These are phyloP conservation scores for Drosophila mojavensis DNA, from an alignment of 1,140 invertebrate genomes.

Conservation along the genomic window DNA sequence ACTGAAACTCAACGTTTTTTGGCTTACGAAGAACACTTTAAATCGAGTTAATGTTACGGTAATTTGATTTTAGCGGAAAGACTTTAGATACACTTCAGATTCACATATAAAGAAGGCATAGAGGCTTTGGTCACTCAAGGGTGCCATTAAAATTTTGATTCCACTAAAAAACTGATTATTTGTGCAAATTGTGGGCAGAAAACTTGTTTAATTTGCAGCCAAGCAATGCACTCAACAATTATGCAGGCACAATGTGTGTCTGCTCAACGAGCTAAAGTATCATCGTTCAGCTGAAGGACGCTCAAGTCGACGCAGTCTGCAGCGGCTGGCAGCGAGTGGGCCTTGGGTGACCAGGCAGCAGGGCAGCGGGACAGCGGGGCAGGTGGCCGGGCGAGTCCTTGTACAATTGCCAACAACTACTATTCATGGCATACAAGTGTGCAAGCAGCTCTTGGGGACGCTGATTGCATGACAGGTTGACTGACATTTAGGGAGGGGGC, in stretches of 20 bases:
- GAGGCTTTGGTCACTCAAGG: too few species aligned
- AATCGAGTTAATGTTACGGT: too few species aligned
- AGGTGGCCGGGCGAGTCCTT: constrained; percentile 42
- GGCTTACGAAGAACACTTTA: too few species aligned
- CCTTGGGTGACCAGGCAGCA: constrained; percentile 44
- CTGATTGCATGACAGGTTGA: constrained; percentile 32
- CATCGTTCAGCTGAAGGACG: constrained; percentile 51
- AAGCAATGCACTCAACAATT: constrained; percentile 38
- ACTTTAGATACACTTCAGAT: too few species aligned
- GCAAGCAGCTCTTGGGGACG: constrained; percentile 11
- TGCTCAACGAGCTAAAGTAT: constrained; percentile 48
- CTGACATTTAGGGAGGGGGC: constrained; percentile 28
- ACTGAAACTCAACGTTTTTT: background rate
- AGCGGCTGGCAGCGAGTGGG: constrained; percentile 59
- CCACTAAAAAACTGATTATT: too few species aligned
- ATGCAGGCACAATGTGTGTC: constrained; percentile 35
- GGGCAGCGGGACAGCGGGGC: background rate
- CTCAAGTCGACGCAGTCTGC: constrained; percentile 63
- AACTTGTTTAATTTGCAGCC: constrained; percentile 48
- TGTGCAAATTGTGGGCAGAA: background rate
- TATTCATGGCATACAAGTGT: constrained; percentile 1
- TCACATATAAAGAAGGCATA: too few species aligned
- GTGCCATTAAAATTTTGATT: too few species aligned
- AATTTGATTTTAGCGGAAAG: too few species aligned
- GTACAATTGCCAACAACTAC: background rate